Base-by-base conservation (phyloP, 1,140 invertebrate species). In the Drosophila miranda region DNA sequence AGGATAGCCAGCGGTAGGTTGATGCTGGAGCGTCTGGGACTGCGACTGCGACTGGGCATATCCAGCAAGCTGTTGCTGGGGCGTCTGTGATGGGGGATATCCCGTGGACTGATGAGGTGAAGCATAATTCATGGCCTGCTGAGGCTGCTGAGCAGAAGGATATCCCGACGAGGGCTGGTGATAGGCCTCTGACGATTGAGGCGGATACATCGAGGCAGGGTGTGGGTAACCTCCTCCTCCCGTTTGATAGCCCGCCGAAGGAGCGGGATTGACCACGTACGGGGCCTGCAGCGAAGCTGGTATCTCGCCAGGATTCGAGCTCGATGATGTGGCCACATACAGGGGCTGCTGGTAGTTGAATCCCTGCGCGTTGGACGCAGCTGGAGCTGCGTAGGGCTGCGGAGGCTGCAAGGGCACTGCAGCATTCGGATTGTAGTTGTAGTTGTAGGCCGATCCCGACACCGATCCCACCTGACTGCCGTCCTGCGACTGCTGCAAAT, bases 311-410 rank as follows among this genome's bases (percentile, higher is more conserved):
- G 51, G 46, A 8, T 58, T 45, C 6, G 49, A 2, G 26, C 50
- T 58, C 3, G n/a, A 38, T 4, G 78, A 71, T 5, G 88, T 90
- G 28, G 89, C 73, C 55, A 89, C 83, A 73, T 89, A 90, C 38
- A 89, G 56, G 0, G 84, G 89, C 55, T 86, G 83, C 69, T 86
- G 82, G 30, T 81, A 58, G 60, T 58, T 86, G 16, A 64, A 87
- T 19, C 57, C 68, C 14, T 70, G 75, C 0, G 59, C 30, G 13
- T 41, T 46, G 0, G 62, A 5, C 14, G 46, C 67, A 6, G 64
- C 45, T 4, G 70, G 8, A 4, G 43, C 19, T 2, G 76, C 58
- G 49, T 84, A 79, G 4, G 52, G 48, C 49, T 49, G 19, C 8
- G 66, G 63, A 3, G 67, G 55, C 2, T 63, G 61, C 26, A 73